A percentile compares a stretch with the other conserved stretches of the same genome.
Evolutionary conservation across 2,888 invertebrate species (phyloP).

Genomic region (Nomada lathburiana): DNA sequence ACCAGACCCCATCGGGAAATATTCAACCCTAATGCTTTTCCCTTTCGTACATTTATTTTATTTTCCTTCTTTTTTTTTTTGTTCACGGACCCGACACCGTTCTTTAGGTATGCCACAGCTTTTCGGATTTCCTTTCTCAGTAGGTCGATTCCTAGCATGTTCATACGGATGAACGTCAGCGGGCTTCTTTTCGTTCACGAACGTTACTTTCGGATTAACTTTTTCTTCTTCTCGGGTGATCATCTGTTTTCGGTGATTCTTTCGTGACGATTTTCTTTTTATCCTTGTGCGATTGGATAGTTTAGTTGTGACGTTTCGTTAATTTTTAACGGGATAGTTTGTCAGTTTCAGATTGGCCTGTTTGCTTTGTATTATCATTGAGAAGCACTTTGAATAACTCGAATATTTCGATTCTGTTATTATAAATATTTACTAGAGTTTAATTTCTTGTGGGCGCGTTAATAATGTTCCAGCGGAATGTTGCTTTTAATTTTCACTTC

Average conservation of each 20-base stretch:
- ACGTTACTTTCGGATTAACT: conserved; percentile 22
- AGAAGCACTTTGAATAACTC: too few relatives aligned
- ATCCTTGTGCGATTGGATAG: too few relatives aligned
- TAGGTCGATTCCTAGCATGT: conserved; percentile 31
- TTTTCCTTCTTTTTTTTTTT: neutral
- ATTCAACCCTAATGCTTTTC: conserved; percentile 44
- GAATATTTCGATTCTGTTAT: too few relatives aligned
- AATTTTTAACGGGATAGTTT: too few relatives aligned
- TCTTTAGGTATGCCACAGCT: conserved; percentile 8
- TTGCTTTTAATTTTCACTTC: neutral
- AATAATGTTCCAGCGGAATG: neutral
- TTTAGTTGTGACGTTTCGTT: too few relatives aligned
- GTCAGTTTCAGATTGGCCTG: too few relatives aligned
- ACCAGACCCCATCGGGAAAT: conserved; percentile 61
- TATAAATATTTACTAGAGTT: too few relatives aligned
- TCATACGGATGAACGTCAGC: conserved; percentile 36
- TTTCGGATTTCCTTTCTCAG: conserved; percentile 28
- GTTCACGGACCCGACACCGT: conserved; percentile 18
- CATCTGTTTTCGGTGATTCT: too few relatives aligned
- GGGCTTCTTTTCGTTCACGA: conserved; percentile 41
- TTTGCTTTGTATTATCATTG: too few relatives aligned
- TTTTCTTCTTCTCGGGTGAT: conserved; percentile 9
- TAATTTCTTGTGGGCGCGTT: too few relatives aligned
- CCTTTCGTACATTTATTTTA: too few relatives aligned
- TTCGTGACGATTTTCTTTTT: too few relatives aligned